Evolutionary conservation across 2,797 vertebrate species (phyloP).

Genomic region (Cossypha dichroa): DNA sequence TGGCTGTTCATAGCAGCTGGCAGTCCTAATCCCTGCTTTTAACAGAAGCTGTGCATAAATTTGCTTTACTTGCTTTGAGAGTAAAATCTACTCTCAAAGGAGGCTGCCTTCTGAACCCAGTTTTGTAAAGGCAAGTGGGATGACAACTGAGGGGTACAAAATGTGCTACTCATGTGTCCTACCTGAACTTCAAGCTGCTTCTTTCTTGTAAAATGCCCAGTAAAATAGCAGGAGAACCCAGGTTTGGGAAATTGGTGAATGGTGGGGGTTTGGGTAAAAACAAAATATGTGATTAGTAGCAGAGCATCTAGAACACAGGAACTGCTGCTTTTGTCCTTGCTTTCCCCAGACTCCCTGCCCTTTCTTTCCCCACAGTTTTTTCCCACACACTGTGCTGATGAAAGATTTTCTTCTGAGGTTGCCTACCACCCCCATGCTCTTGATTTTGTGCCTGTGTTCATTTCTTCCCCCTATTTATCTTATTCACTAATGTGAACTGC

Average conservation of each 20-base stretch:
- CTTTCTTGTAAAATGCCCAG: not conserved
- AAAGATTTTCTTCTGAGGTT: not conserved
- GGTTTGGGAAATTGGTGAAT: not conserved
- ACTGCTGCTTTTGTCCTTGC: not conserved
- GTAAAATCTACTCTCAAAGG: not conserved
- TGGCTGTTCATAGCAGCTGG: not conserved
- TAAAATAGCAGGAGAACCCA: not conserved
- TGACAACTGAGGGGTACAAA: not conserved
- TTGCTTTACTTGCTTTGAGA: not conserved
- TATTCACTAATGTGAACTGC: not conserved
- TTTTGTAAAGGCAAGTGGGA: not conserved
- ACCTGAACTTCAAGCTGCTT: not conserved
- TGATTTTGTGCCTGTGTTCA: not conserved
- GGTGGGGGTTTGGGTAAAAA: fast-evolving
- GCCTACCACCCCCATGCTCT: not conserved
- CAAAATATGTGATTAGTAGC: not conserved
- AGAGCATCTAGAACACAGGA: not conserved
- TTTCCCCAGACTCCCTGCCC: not conserved
- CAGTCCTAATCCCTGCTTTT: not conserved
- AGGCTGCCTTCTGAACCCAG: not conserved
- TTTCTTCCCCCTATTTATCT: not conserved
- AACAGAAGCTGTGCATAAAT: not conserved
- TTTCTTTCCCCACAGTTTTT: not conserved
- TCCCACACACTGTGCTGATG: not conserved
- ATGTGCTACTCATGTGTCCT: fast-evolving